These are phyloP conservation scores for Gopherus flavomarginatus DNA, from an alignment of 2,113 vertebrate genomes.

Conservation along the genomic window DNA sequence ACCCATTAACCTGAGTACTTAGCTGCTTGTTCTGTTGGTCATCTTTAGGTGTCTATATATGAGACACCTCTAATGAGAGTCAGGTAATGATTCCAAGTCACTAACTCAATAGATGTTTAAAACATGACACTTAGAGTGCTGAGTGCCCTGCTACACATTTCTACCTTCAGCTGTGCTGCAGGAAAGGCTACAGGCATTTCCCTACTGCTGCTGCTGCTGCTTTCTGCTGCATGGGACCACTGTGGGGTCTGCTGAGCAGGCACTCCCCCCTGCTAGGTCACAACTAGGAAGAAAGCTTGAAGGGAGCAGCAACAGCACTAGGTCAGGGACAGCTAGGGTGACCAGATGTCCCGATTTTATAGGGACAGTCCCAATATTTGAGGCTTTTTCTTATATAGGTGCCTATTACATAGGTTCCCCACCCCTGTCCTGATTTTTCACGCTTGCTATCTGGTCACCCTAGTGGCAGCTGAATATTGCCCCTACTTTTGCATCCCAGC, in stretches of 20 bases:
- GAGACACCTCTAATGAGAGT: no score
- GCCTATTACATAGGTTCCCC: no score
- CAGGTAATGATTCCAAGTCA: neutral
- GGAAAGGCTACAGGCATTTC: neutral
- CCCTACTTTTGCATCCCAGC: neutral
- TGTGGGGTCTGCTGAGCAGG: neutral
- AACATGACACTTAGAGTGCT: neutral
- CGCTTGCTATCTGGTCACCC: no score
- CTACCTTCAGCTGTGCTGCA: neutral
- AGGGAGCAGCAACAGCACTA: neutral
- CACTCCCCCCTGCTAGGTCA: neutral
- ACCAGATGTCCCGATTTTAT: no score
- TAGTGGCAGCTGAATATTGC: no score
- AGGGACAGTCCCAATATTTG: no score
- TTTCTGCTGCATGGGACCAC: neutral
- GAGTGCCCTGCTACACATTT: neutral
- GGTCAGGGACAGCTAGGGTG: neutral
- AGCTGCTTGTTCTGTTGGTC: neutral
- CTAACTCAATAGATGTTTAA: neutral
- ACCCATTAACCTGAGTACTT: fast-evolving
- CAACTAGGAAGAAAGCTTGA: neutral
- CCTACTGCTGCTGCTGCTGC: neutral
- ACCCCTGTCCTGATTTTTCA: no score
- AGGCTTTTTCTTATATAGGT: no score
- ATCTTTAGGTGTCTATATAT: no score